These are phyloP conservation scores for Pollachius pollachius DNA, from an alignment of 2,113 vertebrate species.

Conservation along the genomic window DNA sequence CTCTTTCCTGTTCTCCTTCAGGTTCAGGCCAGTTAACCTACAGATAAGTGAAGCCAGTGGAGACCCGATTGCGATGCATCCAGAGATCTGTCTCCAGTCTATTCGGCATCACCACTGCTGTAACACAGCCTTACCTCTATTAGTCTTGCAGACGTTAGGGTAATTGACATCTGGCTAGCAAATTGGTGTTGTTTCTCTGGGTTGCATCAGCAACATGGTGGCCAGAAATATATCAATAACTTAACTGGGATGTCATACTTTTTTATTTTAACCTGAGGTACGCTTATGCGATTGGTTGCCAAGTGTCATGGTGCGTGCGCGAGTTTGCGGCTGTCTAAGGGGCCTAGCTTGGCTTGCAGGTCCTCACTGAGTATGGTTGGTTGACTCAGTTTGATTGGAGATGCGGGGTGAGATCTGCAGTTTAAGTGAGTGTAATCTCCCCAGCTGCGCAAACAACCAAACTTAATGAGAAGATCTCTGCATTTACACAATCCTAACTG, in stretches of 20 bases:
- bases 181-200: slow-evolving; percentile 50
- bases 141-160: slow-evolving; percentile 15
- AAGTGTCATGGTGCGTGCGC: too few species aligned
- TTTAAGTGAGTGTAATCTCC: background rate
- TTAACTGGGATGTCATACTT: too few species aligned
- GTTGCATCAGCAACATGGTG: slow-evolving; percentile 47
- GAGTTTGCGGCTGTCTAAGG: too few species aligned
- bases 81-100: too few species aligned
- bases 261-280: too few species aligned
- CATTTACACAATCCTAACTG: background rate
- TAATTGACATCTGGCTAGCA: slow-evolving; percentile 25
- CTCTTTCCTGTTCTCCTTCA: too few species aligned
- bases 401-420: background rate
- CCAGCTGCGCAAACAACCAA: background rate
- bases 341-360: background rate
- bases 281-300: too few species aligned
- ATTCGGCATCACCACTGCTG: too few species aligned
- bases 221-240: too few species aligned
- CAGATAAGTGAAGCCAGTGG: too few species aligned
- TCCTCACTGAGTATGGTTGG: background rate
- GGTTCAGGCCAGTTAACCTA: too few species aligned
- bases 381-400: background rate
- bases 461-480: background rate
- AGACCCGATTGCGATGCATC: too few species aligned
- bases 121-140: slow-evolving; percentile 9